These are phyloP conservation scores for Argyresthia albistria DNA, from an alignment of 2,888 invertebrate genomes.

Conservation along the genomic window DNA sequence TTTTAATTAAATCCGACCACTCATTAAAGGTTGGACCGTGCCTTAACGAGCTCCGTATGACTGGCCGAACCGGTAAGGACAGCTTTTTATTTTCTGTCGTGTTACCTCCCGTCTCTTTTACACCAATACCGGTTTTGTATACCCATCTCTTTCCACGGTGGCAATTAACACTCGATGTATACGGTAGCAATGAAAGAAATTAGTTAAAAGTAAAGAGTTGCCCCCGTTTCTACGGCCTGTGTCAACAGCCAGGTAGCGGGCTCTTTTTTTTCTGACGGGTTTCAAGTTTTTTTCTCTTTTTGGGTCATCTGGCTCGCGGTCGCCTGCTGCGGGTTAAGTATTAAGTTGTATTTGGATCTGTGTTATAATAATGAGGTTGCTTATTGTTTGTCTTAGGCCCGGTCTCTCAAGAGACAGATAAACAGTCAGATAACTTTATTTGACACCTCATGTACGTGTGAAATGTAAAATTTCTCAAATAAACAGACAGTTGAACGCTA, in stretches of 20 bases:
- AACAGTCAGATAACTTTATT: too few species aligned
- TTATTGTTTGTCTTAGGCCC: background rate
- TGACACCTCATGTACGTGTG: too few species aligned
- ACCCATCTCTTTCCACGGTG: slow-evolving; percentile 24
- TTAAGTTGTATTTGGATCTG: background rate
- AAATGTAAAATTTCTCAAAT: too few species aligned
- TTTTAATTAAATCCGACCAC: slow-evolving; percentile 37
- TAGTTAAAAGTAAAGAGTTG: slow-evolving; percentile 47
- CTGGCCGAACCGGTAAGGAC: slow-evolving; percentile 39
- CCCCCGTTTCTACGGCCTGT: slow-evolving; percentile 39
- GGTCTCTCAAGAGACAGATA: too few species aligned
- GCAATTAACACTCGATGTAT: slow-evolving; percentile 57
- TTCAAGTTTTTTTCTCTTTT: slow-evolving; percentile 21
- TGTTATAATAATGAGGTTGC: background rate
- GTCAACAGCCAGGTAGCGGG: slow-evolving; percentile 35
- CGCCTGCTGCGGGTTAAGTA: slow-evolving; percentile 6
- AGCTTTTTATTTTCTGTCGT: slow-evolving; percentile 49
- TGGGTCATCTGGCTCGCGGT: slow-evolving; percentile 9
- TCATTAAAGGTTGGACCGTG: slow-evolving; percentile 54
- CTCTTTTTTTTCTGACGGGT: slow-evolving; percentile 14
- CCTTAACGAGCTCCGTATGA: slow-evolving; percentile 38
- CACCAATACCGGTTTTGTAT: slow-evolving; percentile 11
- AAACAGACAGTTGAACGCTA: too few species aligned
- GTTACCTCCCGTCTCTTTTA: slow-evolving; percentile 24
- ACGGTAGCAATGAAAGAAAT: slow-evolving; percentile 66